A percentile compares a stretch with the other conserved stretches of the same genome.
phyloP scores from a whole-genome alignment of 2,797 vertebrate species.

The Pseudochirops corinnae region DNA sequence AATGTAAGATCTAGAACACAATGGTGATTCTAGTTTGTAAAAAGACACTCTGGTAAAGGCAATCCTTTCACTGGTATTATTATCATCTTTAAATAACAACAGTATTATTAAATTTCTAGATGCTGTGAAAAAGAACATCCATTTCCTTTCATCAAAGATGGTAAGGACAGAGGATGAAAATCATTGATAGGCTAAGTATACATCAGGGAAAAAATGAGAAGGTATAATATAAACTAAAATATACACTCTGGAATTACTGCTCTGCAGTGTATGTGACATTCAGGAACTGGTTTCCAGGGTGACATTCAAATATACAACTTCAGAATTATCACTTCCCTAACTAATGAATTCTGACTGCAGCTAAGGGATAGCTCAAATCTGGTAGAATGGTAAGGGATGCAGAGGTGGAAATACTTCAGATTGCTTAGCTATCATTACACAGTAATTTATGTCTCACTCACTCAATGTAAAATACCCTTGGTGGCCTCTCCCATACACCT shows the following conservation, averaged over 20 bases:
- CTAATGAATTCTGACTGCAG: neutral
- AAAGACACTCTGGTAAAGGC: too few species aligned
- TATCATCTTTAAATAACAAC: neutral
- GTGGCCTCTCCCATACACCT: neutral
- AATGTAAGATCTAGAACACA: neutral
- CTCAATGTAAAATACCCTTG: neutral
- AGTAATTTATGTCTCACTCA: neutral
- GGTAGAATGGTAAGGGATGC: neutral
- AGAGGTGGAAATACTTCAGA: neutral
- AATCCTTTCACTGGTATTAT: neutral
- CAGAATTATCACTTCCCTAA: neutral
- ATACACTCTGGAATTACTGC: rapidly evolving
- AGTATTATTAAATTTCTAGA: neutral
- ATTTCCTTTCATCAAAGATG: neutral
- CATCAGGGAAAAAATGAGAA: rapidly evolving
- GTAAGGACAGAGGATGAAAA: neutral
- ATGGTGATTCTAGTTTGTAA: rapidly evolving
- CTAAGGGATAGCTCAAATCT: neutral
- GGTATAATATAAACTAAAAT: neutral
- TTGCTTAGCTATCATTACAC: neutral
- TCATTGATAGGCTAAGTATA: rapidly evolving
- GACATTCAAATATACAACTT: neutral
- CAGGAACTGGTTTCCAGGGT: neutral
- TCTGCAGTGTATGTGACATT: neutral
- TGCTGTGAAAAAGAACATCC: rapidly evolving